Conservation (phyloP, 2,888 invertebrate species). For the Aporophyla nigra region DNA sequence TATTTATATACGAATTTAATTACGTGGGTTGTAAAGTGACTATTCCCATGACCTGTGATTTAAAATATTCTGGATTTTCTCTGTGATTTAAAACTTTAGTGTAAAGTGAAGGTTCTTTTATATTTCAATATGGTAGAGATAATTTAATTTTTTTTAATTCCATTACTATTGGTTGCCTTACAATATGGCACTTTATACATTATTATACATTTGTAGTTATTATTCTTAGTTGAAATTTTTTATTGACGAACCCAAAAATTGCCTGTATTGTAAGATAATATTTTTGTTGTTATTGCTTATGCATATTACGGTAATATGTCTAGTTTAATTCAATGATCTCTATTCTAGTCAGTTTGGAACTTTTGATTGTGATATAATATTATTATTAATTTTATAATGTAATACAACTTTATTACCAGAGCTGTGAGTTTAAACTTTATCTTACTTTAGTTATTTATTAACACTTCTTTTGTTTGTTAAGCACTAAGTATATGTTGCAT, state of each 20-base stretch:
- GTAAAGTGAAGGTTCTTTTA: background rate
- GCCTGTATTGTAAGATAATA: constrained; percentile 20
- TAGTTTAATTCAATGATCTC: constrained; percentile 51
- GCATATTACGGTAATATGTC: constrained; percentile 28
- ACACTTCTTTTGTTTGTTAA: constrained; percentile 67
- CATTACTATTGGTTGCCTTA: background rate
- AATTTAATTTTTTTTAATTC: background rate
- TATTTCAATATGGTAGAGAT: background rate
- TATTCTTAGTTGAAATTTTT: background rate
- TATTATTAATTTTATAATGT: constrained; percentile 58
- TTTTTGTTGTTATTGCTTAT: constrained; percentile 18
- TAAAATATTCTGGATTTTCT: background rate
- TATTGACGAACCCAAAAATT: background rate
- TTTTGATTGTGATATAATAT: constrained; percentile 74
- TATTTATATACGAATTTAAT: constrained; percentile 16
- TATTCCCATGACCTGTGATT: background rate
- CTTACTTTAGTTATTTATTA: constrained; percentile 53
- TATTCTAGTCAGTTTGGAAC: constrained; percentile 65
- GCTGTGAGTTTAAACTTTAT: constrained; percentile 68
- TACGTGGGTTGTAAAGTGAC: background rate
- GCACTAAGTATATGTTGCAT: constrained; percentile 66
- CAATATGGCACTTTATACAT: background rate
- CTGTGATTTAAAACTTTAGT: background rate
- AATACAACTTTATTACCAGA: constrained; percentile 65
- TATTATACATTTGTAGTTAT: no score